Conservation (phyloP, 2,797 vertebrate genomes). For the Eulemur coronatus region DNA sequence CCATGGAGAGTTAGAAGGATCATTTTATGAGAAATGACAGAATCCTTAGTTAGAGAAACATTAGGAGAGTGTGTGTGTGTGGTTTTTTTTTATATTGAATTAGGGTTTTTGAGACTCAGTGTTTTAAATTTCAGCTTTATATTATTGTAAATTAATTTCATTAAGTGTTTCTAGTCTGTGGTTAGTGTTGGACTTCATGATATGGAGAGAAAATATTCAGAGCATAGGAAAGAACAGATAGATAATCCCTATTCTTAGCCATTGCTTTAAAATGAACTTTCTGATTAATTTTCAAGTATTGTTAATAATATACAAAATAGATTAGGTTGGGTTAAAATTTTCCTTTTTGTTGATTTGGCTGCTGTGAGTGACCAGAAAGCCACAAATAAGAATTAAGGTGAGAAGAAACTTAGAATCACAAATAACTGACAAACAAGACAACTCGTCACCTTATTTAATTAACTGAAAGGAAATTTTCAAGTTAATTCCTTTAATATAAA, state of each 20-base stretch:
- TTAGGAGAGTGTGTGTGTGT: background rate
- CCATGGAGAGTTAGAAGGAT: background rate
- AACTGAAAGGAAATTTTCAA: background rate
- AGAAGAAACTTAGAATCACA: slow-evolving; percentile 8
- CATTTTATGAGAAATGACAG: background rate
- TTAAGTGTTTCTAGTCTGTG: background rate
- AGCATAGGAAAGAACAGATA: background rate
- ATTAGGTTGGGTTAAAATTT: background rate
- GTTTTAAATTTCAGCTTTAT: slow-evolving; percentile 1
- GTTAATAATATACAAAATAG: background rate
- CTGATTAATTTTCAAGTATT: background rate
- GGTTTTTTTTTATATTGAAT: background rate
- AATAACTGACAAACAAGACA: background rate
- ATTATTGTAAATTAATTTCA: slow-evolving; percentile 1
- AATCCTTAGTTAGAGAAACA: background rate
- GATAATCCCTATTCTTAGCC: background rate
- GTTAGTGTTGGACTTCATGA: background rate
- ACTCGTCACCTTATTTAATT: background rate
- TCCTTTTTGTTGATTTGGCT: background rate
- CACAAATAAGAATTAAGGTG: background rate
- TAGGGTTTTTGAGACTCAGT: background rate
- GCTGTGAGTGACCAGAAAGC: background rate
- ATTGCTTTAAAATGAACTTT: background rate
- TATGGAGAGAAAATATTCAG: background rate
- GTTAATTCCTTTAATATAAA: background rate